Evolutionary conservation across 1,140 invertebrate species (phyloP), one percentile per base, ranked within the genome.

Genomic region (Bombus confusus): DNA sequence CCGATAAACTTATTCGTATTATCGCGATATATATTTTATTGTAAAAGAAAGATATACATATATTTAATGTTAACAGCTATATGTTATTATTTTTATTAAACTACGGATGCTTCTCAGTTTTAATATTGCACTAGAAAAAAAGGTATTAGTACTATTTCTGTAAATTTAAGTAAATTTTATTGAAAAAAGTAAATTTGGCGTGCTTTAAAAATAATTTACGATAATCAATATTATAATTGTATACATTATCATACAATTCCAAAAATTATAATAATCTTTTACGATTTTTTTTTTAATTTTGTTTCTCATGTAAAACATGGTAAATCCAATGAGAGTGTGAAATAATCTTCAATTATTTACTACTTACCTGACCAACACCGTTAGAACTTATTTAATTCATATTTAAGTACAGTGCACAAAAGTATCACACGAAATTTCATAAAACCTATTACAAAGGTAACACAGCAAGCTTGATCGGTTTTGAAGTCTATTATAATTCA

Each of bases 401-500:
- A 34, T 59, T 15, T 39, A 41, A 57, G 6, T 15, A 68, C 12
- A 9, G 71, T 52, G 22, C 22, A 52, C 47, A 52, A 22, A 83
- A 25, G 22, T 72, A 71, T 31, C 4, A 41, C 12, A 41, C 39
- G 2, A 25, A 73, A 73, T 31, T 52, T 34, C 1, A 25, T 39
- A 71, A 34, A 78, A 41, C 41, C 69, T 57, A 82, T 66, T 15
- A 31, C 59, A 59, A 47, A 69, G 43, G 37, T 59, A 85, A 80
- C 52, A 72, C 13, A 79, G 8, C 47, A 66, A 68, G 37, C 2
- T 59, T 81, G 43, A n/a, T 77, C 31, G 5, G 1, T 77, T 57
- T 77, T 22, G 57, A 57, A 77, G 39, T 71, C 41, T 39, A 84
- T 25, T 83, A 66, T 83, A 83, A 83, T 83, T 83, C 80, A 76